phyloP scores from a whole-genome alignment of 2,888 invertebrate genomes.

The Hypercompe scribonia region DNA sequence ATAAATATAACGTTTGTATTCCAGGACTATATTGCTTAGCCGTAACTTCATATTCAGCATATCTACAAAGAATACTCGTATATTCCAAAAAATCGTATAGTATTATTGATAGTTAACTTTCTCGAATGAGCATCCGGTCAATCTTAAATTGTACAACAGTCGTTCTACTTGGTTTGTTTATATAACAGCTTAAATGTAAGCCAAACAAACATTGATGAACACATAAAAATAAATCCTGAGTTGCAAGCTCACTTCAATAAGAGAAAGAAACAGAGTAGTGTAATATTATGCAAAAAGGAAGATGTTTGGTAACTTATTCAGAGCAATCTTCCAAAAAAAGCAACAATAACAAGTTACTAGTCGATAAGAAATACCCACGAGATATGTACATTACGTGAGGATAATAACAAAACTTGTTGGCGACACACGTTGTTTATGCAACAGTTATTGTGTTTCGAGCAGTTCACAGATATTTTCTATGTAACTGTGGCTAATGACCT shows the following conservation, averaged over 20 bases:
- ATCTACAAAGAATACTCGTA: too few species aligned
- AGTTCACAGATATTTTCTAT: conserved; percentile 22
- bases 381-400: conserved; percentile 12
- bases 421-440: conserved; percentile 18
- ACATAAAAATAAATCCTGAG: neutral
- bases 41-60: too few species aligned
- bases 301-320: conserved; percentile 1
- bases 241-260: neutral
- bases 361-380: conserved; percentile 18
- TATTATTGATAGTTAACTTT: neutral
- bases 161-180: neutral
- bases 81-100: neutral
- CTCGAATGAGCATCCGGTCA: neutral
- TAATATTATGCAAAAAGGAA: conserved; percentile 11
- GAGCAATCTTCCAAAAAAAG: neutral
- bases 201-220: conserved; percentile 1
- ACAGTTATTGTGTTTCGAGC: conserved; percentile 25
- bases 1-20: too few species aligned
- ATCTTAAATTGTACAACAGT: neutral
- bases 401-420: neutral
- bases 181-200: neutral
- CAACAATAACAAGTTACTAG: conserved; percentile 10
- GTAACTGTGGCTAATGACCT: conserved; percentile 27
- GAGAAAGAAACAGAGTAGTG: neutral
- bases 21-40: too few species aligned